Conservation (phyloP, 2,888 invertebrate species). For the Itoplectis maculator region DNA sequence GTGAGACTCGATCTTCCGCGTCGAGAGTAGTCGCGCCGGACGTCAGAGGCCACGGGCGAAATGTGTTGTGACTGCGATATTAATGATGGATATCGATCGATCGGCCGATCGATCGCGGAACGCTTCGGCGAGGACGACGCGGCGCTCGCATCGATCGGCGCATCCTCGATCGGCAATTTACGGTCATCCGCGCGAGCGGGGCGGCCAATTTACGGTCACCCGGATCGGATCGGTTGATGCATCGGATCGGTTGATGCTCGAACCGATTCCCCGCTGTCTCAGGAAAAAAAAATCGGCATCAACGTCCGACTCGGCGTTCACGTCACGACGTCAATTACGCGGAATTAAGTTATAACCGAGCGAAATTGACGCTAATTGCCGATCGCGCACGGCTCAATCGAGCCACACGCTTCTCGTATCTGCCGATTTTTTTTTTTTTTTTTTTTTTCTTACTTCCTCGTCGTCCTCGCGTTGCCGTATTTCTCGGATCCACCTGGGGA, state of each 20-base stretch:
- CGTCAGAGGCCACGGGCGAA: background rate
- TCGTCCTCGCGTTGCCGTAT: too few species aligned
- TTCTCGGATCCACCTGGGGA: too few species aligned
- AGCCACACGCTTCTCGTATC: conserved; percentile 56
- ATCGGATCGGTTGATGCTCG: conserved; percentile 74
- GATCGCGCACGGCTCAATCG: conserved; percentile 79
- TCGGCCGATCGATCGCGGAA: conserved; percentile 32
- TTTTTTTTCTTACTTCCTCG: background rate
- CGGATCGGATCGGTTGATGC: conserved; percentile 43
- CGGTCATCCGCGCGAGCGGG: conserved; percentile 64
- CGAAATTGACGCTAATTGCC: conserved; percentile 82
- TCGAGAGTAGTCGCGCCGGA: conserved; percentile 1
- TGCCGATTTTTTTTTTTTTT: conserved; percentile 29
- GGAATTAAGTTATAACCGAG: conserved; percentile 82
- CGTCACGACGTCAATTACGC: conserved; percentile 78
- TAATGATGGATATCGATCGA: conserved; percentile 52
- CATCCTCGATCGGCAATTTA: conserved; percentile 76
- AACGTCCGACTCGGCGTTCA: too few species aligned
- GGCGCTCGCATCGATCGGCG: conserved; percentile 58
- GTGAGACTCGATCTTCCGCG: conserved; percentile 20
- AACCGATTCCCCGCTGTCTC: conserved; percentile 38
- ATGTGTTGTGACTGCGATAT: conserved; percentile 23
- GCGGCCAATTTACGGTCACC: background rate
- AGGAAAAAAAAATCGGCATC: conserved; percentile 11
- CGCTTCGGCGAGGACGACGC: too few species aligned